Conservation (phyloP, 2,888 invertebrate genomes). For the Noctua janthina region DNA sequence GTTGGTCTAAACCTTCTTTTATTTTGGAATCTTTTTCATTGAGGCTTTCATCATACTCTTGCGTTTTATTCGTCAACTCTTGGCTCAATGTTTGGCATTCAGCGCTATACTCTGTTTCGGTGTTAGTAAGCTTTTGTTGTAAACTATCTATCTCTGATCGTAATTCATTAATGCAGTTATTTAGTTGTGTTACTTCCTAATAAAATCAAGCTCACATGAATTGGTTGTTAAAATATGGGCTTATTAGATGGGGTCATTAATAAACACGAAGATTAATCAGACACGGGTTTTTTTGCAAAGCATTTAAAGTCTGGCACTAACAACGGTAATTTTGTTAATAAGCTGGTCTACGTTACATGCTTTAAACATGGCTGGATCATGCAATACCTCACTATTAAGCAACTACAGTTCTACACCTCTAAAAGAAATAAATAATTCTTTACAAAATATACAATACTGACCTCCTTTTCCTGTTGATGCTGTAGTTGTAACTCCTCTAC, state of each 20-base stretch:
- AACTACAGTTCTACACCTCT: conserved; percentile 37
- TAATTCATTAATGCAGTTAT: conserved; percentile 74
- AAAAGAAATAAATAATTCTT: conserved; percentile 15
- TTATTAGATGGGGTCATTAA: conserved; percentile 12
- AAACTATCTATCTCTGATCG: conserved; percentile 77
- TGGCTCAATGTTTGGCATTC: conserved; percentile 74
- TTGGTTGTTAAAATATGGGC: conserved; percentile 23
- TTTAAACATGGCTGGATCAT: conserved; percentile 33
- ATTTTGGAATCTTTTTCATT: conserved; percentile 76
- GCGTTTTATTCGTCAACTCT: conserved; percentile 71
- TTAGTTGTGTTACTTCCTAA: conserved; percentile 78
- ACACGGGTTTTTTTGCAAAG: conserved; percentile 22
- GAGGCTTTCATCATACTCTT: conserved; percentile 73
- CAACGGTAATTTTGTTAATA: conserved; percentile 26
- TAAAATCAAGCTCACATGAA: conserved; percentile 68
- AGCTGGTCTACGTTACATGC: conserved; percentile 25
- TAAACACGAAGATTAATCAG: background rate
- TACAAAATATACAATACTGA: conserved; percentile 71
- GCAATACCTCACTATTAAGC: conserved; percentile 51
- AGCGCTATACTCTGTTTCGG: conserved; percentile 70
- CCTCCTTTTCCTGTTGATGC: conserved; percentile 85
- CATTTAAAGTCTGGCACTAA: conserved; percentile 27
- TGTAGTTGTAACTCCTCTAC: conserved; percentile 79
- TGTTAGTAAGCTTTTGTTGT: conserved; percentile 74
- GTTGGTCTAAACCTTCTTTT: conserved; percentile 73